Conservation (phyloP, 2,113 vertebrate genomes). For the Sinocyclocheilus maitianheensis region DNA sequence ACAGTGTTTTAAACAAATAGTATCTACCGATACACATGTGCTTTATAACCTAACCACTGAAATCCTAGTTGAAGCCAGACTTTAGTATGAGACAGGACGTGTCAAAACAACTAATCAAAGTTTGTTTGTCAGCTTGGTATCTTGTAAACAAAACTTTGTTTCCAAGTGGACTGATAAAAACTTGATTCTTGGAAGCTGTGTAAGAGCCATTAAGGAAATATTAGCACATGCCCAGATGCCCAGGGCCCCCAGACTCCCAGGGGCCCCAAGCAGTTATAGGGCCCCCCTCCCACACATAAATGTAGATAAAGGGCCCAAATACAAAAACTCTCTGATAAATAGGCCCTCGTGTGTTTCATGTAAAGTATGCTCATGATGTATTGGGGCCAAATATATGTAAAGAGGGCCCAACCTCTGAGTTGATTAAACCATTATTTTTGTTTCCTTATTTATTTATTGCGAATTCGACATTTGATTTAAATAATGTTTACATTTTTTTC, state of each 20-base stretch:
- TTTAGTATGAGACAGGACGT: background rate
- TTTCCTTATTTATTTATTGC: too few relatives aligned
- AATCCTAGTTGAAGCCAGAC: too few relatives aligned
- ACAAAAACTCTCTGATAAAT: background rate
- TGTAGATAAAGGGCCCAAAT: background rate
- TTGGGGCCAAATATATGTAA: too few relatives aligned
- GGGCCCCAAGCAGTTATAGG: background rate
- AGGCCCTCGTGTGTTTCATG: background rate
- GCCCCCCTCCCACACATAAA: background rate
- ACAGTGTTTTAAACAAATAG: too few relatives aligned
- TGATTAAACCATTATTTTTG: too few relatives aligned
- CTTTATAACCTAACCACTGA: too few relatives aligned
- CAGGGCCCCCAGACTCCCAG: background rate
- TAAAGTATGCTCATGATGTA: too few relatives aligned
- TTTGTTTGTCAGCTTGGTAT: slow-evolving; percentile 5
- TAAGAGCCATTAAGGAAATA: background rate
- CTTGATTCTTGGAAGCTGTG: background rate
- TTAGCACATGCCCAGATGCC: background rate
- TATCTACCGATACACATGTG: too few relatives aligned
- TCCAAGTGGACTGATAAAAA: background rate
- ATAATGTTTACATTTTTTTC: too few relatives aligned
- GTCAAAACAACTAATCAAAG: background rate
- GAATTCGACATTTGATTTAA: too few relatives aligned
- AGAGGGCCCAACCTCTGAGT: background rate
- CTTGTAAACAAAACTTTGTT: background rate